Evolutionary conservation across 2,113 vertebrate species (phyloP).

Genomic region (Chloebia gouldiae): DNA sequence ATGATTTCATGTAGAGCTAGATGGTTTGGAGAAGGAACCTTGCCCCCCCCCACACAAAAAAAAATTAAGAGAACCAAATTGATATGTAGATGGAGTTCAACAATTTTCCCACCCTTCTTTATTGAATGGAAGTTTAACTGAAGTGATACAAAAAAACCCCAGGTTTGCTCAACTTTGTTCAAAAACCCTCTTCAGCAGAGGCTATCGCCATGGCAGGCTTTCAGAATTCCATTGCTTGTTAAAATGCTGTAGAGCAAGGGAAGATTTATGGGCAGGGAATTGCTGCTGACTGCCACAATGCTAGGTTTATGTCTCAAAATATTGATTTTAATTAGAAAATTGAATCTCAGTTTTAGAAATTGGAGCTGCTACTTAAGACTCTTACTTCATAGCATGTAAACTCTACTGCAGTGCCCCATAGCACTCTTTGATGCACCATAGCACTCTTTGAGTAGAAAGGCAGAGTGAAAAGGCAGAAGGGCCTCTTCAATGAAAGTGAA

Average conservation of each 20-base stretch:
- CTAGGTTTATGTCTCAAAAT: slow-evolving; percentile 63
- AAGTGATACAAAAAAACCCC: not conserved
- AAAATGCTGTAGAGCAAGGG: not conserved
- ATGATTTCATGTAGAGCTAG: not conserved
- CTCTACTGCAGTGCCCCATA: not conserved
- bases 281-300: slow-evolving; percentile 42
- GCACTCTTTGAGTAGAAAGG: not conserved
- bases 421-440: not conserved
- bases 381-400: slow-evolving; percentile 14
- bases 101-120: not conserved
- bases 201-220: not conserved
- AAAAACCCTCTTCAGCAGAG: not conserved
- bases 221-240: not conserved
- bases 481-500: not conserved
- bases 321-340: slow-evolving; percentile 71
- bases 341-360: slow-evolving; percentile 32
- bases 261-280: slow-evolving; percentile 25
- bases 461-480: not conserved
- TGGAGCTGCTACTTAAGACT: not conserved
- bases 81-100: not conserved
- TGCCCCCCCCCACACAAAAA: no score
- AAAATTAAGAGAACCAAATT: not conserved
- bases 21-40: not conserved
- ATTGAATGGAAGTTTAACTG: not conserved
- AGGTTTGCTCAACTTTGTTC: not conserved